Base-by-base conservation (phyloP, 2,888 invertebrate species). In the Lithodes maja region DNA sequence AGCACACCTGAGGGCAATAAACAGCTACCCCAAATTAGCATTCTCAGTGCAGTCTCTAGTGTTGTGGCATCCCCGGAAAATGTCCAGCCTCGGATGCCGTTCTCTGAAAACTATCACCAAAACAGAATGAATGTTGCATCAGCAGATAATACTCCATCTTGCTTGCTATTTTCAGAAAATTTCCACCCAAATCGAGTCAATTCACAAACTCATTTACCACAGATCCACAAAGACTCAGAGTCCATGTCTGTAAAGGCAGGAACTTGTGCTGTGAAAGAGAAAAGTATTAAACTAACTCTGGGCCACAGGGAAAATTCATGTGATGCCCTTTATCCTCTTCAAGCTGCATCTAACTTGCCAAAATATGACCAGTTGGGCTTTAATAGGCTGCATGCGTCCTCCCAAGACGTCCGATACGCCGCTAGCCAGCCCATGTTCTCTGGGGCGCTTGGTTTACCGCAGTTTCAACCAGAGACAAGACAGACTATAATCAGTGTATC, bases 41-140 rank as follows among this genome's bases (percentile, higher is more conserved):
- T 90, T n/a, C 86, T 90, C 15, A 91, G 91, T 81, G 86, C 88
- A 3, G 83, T 91, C 81, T 91, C 91, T 2, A 89, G 90, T 85
- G 91, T 91, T 49, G 91, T 91, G 5, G 71, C 80, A n/a, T 91
- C 91, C 15, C 91, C 91, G 49, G 91, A 91, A n/a, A 77, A n/a
- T 71, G 53, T 54, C 2, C 84, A 89, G n/a, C 52, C 55, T 2
- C 78, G 88, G 68, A 80, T 84, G 49, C 88, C 88, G 1, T 50
- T 89, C 7, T 89, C 85, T 7, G 88, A 89, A 75, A 89, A 89
- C 68, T 12, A 81, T 15, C 61, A 68, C 53, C 84, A 80, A 50
- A 81, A 61, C 17, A 61, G 61, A 9, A 53, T 50, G 9, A 17
- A 15, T 33, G 33, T 33, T 61, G 9, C 15, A 2, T 61, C 91